Percentiles rank a stretch among this genome's conserved stretches.
These are phyloP conservation scores for Pseudanteris insignis DNA, from an alignment of 2,888 invertebrate genomes.

Conservation along the genomic window DNA sequence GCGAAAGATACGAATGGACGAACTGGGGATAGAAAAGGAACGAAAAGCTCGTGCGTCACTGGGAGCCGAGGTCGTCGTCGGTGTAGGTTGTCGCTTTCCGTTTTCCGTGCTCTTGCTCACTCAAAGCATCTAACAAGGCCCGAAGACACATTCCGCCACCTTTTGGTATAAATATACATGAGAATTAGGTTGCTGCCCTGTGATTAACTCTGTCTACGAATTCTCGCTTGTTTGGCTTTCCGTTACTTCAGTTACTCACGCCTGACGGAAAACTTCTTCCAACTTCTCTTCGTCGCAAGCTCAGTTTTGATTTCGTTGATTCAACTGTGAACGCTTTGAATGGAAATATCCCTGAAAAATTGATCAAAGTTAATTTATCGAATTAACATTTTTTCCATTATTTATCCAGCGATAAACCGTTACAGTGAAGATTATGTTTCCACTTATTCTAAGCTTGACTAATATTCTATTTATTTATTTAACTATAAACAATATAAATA, in stretches of 20 bases:
- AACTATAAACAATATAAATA: no score
- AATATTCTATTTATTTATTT: no score
- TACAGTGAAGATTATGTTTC: no score
- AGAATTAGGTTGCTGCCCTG: slow-evolving; percentile 55
- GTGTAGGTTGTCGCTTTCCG: slow-evolving; percentile 19
- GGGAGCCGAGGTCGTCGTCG: slow-evolving; percentile 43
- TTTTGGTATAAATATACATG: slow-evolving; percentile 60
- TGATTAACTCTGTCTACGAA: slow-evolving; percentile 31
- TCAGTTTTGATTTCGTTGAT: no score
- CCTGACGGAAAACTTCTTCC: no score
- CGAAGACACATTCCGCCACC: slow-evolving; percentile 46
- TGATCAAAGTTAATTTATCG: no score
- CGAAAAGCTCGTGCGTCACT: slow-evolving; percentile 52
- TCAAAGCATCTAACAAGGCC: slow-evolving; percentile 48
- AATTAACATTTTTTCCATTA: no score
- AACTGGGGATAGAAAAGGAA: slow-evolving; percentile 1
- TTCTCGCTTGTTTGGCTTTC: slow-evolving; percentile 22
- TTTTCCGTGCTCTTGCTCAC: slow-evolving; percentile 30
- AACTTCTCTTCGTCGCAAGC: no score
- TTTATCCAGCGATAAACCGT: no score
- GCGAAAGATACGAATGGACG: slow-evolving; percentile 9
- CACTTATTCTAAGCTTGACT: no score
- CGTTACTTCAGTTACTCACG: slow-evolving; percentile 6
- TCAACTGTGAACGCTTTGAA: no score
- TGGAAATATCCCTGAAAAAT: no score